Evolutionary conservation across 2,888 invertebrate species (phyloP), one percentile per base, ranked within the genome.

Genomic region (Oscheius myriophilus): DNA sequence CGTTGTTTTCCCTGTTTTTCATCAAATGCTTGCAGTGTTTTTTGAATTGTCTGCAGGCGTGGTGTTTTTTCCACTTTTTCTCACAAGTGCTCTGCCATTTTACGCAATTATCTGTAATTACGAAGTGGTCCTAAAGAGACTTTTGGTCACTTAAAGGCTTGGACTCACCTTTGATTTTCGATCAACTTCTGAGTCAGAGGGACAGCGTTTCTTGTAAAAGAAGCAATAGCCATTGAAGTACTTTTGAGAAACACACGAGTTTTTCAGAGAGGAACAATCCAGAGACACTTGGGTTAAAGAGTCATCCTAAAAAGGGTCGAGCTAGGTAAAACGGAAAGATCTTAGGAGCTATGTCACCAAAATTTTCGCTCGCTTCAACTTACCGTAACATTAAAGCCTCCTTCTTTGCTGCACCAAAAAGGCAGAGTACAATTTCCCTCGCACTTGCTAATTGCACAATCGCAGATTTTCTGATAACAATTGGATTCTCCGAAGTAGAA

Each of bases 401-500:
- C 61, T n/a, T 46, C 49, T 3, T n/a, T 33, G 16, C 41, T 45
- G 55, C 43, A 59, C 45, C 42, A 49, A n/a, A 41, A 41, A 1
- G 62, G 26, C 3, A 69, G 49, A 42, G 70, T 67, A 4, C 54
- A 52, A 41, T 53, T 64, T 1, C 67, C 57, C 21, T 68, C 39
- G 49, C 61, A 61, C 21, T 49, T 45, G 12, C 49, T 49, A 26
- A 33, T 33, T 33, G 46, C 49, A 55, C 75, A 76, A 41, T 73
- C 58, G 55, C 75, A 76, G 0, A 76, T 58, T 12, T 71, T 69
- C 39, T 71, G 67, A 58, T 76, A 73, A 52, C 75, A 76, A 0
- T 67, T 46, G 1, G 75, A 69, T 18, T 76, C 70, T 25, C 71
- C 71, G 54, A 76, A 76, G 62, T 70, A 76, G 67, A 72, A 73